Evolutionary conservation across 1,140 invertebrate species (phyloP).

Genomic region (Tribolium castaneum): DNA sequence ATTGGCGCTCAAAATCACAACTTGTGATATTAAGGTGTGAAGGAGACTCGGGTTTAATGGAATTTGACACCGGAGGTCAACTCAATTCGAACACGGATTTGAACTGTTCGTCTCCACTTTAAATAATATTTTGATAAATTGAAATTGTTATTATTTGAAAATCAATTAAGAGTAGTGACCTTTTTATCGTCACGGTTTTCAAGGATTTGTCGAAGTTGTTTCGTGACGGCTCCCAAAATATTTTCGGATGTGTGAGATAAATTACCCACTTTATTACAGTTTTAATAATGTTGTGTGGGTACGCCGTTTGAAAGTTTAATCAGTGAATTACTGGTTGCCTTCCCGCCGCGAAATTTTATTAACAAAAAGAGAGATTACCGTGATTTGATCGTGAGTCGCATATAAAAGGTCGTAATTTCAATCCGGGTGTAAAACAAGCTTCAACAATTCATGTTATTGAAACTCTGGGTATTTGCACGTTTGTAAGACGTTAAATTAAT

Average conservation of each 20-base stretch:
- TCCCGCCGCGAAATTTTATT: background rate
- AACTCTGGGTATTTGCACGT: background rate
- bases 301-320: background rate
- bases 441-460: background rate
- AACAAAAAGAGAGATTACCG: background rate
- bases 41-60: background rate
- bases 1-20: constrained; percentile 1
- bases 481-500: constrained; percentile 4
- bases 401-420: constrained; percentile 1
- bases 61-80: constrained; percentile 5
- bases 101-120: background rate
- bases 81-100: constrained; percentile 26
- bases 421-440: constrained; percentile 8
- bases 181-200: background rate
- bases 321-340: constrained; percentile 1
- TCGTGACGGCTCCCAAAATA: background rate
- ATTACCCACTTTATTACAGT: background rate
- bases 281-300: background rate
- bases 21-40: constrained; percentile 4
- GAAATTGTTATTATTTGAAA: background rate
- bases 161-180: constrained; percentile 15
- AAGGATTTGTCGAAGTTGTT: background rate
- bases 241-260: background rate
- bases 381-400: background rate
- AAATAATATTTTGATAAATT: background rate